phyloP scores from a whole-genome alignment of 2,113 vertebrate genomes.

The Abramis brama region DNA sequence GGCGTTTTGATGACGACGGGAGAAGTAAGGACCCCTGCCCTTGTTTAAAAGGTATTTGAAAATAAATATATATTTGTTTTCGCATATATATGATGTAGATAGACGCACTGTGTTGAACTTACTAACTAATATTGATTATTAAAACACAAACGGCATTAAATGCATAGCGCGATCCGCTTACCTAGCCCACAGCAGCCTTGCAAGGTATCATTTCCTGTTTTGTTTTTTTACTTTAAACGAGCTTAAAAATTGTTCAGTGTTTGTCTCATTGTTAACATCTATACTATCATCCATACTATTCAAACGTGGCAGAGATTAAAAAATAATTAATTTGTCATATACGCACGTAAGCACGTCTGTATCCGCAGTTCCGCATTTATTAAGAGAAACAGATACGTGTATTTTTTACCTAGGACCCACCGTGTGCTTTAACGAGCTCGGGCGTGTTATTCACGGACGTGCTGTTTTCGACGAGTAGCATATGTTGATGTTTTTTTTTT shows the following conservation, averaged over 20 bases:
- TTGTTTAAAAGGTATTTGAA: conserved; percentile 54
- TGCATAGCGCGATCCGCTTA: background rate
- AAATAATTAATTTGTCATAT: background rate
- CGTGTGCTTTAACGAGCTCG: background rate
- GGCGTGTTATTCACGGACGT: too few relatives aligned
- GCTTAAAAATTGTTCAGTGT: background rate
- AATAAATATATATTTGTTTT: background rate
- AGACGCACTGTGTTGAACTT: background rate
- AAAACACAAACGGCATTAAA: background rate
- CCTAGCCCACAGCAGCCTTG: conserved; percentile 38
- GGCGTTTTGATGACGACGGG: conserved; percentile 61
- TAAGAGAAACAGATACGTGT: background rate
- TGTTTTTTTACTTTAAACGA: background rate
- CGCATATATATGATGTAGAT: background rate
- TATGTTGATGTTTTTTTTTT: background rate
- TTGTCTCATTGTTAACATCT: background rate
- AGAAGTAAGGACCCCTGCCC: conserved; percentile 59
- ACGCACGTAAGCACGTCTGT: conserved; percentile 17
- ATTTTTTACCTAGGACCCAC: background rate
- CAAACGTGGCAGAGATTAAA: background rate
- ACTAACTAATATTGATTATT: background rate
- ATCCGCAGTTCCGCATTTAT: conserved; percentile 52
- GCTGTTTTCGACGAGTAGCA: background rate
- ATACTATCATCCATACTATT: background rate
- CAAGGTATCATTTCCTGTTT: conserved; percentile 42